These are phyloP conservation scores for Ceryle rudis DNA, from an alignment of 2,797 vertebrate species.

Conservation along the genomic window DNA sequence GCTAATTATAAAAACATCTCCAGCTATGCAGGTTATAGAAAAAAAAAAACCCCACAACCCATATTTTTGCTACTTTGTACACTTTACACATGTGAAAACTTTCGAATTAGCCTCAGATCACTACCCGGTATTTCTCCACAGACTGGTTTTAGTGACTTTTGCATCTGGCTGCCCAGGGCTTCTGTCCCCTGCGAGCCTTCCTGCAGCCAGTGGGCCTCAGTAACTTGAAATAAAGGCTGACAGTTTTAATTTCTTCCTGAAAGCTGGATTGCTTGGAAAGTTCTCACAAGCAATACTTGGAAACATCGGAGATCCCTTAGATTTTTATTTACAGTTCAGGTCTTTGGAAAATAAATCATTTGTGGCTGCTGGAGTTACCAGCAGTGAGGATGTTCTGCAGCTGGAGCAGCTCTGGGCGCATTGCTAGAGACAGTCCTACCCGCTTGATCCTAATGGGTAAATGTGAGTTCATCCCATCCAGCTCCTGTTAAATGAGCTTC, in stretches of 20 bases:
- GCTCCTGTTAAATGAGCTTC: not conserved
- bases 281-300: not conserved
- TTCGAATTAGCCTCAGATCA: not conserved
- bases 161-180: not conserved
- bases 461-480: rapidly evolving
- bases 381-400: not conserved
- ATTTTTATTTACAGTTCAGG: rapidly evolving
- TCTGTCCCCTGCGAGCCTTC: not conserved
- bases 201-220: not conserved
- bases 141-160: not conserved
- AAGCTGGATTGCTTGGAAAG: not conserved
- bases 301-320: rapidly evolving
- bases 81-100: rapidly evolving
- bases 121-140: not conserved
- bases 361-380: not conserved
- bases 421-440: no score
- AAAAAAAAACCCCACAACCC: no score
- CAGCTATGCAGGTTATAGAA: not conserved
- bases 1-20: not conserved
- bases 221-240: not conserved
- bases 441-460: rapidly evolving
- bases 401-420: not conserved
- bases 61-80: not conserved
- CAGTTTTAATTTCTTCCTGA: not conserved
- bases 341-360: rapidly evolving